These are phyloP conservation scores for Elephas maximus DNA, from an alignment of 2,113 vertebrate species.

Conservation along the genomic window DNA sequence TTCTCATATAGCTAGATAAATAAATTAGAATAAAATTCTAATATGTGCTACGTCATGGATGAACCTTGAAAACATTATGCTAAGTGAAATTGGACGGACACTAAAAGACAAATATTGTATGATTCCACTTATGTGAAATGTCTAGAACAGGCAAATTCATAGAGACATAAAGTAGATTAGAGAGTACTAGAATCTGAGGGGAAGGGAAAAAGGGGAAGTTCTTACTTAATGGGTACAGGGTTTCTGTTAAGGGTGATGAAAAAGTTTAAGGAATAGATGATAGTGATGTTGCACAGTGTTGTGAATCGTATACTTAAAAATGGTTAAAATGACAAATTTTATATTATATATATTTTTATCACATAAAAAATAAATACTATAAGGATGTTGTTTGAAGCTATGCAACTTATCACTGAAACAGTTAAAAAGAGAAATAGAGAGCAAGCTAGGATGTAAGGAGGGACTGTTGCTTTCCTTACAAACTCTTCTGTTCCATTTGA, in stretches of 20 bases:
- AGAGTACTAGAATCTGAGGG: neutral
- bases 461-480: neutral
- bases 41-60: too few species aligned
- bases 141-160: neutral
- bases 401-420: neutral
- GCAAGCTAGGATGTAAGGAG: neutral
- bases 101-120: too few species aligned
- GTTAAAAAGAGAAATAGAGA: neutral
- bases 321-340: neutral
- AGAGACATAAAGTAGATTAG: neutral
- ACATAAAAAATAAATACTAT: neutral
- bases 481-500: slow-evolving; percentile 23
- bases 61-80: too few species aligned
- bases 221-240: neutral
- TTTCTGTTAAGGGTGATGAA: neutral
- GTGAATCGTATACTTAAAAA: neutral
- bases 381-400: neutral
- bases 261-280: neutral
- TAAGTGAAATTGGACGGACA: too few species aligned
- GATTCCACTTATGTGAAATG: too few species aligned
- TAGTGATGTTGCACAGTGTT: neutral
- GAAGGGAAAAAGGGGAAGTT: neutral
- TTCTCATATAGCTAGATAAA: neutral
- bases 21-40: neutral
- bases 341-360: neutral